Conservation (phyloP, 2,113 vertebrate species). For the Calyptomena viridis region DNA sequence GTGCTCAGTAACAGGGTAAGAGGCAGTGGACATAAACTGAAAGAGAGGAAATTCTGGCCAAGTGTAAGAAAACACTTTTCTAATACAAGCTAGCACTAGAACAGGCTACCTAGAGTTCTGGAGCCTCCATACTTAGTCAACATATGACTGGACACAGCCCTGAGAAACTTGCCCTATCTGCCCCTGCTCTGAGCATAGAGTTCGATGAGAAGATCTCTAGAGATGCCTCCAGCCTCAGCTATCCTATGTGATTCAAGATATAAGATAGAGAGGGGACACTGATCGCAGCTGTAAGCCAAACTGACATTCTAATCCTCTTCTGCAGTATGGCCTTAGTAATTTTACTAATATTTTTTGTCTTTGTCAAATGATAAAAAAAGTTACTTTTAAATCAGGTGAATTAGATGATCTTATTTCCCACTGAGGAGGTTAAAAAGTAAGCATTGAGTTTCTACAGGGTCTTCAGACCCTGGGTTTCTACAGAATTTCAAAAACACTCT, state of each 20-base stretch:
- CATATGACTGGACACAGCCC: neutral
- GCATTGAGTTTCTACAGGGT: neutral
- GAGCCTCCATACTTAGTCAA: neutral
- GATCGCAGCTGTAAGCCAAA: neutral
- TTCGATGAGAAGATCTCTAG: neutral
- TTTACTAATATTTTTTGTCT: rapidly evolving
- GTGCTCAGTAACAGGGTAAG: neutral
- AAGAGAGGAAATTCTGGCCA: neutral
- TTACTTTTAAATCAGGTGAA: neutral
- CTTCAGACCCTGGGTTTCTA: too few relatives aligned
- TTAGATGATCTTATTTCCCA: neutral
- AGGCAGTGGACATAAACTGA: neutral
- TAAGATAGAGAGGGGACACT: neutral
- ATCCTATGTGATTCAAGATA: rapidly evolving
- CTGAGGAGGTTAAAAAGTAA: neutral
- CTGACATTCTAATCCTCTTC: neutral
- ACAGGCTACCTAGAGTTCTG: neutral
- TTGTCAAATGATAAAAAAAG: neutral
- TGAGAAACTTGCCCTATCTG: neutral
- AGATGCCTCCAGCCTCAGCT: neutral
- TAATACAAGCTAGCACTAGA: neutral
- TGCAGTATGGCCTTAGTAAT: neutral
- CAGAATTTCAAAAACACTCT: neutral
- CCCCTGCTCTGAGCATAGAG: neutral
- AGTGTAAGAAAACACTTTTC: neutral